phyloP scores from a whole-genome alignment of 1,140 invertebrate genomes.

The Cyclargus thomasi region DNA sequence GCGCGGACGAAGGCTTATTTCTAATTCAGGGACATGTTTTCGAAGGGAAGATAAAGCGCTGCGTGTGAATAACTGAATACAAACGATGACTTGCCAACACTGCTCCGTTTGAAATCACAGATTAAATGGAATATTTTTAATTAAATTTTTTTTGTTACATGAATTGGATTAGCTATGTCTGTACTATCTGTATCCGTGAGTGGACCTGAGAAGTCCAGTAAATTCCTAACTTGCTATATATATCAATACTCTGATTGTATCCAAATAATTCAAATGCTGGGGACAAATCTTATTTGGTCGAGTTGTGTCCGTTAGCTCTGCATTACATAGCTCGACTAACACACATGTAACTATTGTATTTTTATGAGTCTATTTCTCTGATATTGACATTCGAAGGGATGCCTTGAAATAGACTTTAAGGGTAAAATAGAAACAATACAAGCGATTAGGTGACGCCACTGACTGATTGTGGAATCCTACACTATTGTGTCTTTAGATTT shows the following conservation, averaged over 20 bases:
- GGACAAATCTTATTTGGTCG: too few species aligned
- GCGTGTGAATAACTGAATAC: slow-evolving; percentile 63
- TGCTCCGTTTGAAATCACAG: slow-evolving; percentile 12
- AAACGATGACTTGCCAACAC: slow-evolving; percentile 48
- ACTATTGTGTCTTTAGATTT: slow-evolving; percentile 66
- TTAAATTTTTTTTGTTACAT: neutral
- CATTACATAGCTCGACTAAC: too few species aligned
- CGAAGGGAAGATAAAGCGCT: slow-evolving; percentile 55
- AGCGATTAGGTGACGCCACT: slow-evolving; percentile 38
- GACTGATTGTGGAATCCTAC: slow-evolving; percentile 59
- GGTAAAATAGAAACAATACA: slow-evolving; percentile 63
- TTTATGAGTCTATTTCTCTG: too few species aligned
- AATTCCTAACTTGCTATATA: too few species aligned
- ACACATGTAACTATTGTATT: too few species aligned
- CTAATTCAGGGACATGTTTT: slow-evolving; percentile 62
- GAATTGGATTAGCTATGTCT: too few species aligned
- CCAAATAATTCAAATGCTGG: too few species aligned
- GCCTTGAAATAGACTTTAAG: neutral
- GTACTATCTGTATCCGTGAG: too few species aligned
- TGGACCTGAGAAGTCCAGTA: too few species aligned
- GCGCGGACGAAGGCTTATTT: slow-evolving; percentile 58
- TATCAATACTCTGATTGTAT: too few species aligned
- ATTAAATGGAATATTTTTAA: slow-evolving; percentile 7
- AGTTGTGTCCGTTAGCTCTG: too few species aligned
- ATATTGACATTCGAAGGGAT: neutral